Base-by-base conservation (phyloP, 2,797 vertebrate genomes). In the Remorina albescens region DNA sequence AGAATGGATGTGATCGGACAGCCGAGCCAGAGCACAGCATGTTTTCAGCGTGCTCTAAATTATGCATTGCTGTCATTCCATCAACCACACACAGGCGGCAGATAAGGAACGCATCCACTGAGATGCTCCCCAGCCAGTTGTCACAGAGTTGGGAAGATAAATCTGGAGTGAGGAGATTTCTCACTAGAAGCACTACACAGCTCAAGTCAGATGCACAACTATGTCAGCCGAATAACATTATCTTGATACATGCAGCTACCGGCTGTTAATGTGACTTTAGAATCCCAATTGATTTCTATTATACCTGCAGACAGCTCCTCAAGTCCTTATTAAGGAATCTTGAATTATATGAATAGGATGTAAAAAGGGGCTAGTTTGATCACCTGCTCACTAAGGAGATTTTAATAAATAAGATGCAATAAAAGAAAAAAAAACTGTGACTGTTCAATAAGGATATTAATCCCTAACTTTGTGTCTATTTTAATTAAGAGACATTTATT, bases 1-100 rank as follows among this genome's bases (percentile, higher is more conserved):
- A 85, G 72, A 82, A 83, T 80, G 85, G 89, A 91, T 88, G 84
- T 56, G 92, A 88, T 84, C 68, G 84, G 91, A 91, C 88, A 91
- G 88, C 81, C 77, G 74, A 86, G 88, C 72, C 80, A 62, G 84
- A 80, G 87, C 81, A 47, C 74, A 76, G 88, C 88, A 65, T 83
- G 86, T 90, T 90, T 90, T 90, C 76, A 79, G 75, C 70, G 58
- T 36, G 16, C 81, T 44, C 91, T 95, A 92, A 94, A 95, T 94
- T 93, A 94, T 94, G 92, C 93, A 94, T 92, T 80, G 57, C 89
- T 89, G 89, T 91, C 92, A 91, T 93, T 94, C 89, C 91, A 91
- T 93, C 92, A 93, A 86, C 81, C 75, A 51, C 89, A 83, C 86
- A 75, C 85, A 80, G 85, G 80, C 87, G 83, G 85, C 85, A 82